These are phyloP conservation scores for Cinclus cinclus DNA, from an alignment of 2,113 vertebrate species.

Conservation along the genomic window DNA sequence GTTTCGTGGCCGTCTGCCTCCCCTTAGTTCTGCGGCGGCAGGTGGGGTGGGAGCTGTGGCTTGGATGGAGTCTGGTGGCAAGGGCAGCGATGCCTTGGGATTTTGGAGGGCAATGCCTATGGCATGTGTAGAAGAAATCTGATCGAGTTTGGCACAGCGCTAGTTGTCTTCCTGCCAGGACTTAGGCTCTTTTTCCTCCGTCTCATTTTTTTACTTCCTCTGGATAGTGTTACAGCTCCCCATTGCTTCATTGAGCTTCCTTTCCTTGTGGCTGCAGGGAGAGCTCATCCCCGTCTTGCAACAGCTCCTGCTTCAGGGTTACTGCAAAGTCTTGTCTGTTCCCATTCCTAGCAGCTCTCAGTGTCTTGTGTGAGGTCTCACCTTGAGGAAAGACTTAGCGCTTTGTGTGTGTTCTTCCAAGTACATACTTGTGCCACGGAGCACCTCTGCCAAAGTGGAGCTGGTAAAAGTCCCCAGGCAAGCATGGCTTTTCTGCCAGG, in stretches of 20 bases:
- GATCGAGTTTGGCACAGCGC: neutral
- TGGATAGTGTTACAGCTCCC: neutral
- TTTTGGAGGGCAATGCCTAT: neutral
- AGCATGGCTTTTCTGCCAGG: neutral
- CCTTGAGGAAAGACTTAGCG: neutral
- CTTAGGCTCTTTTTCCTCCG: neutral
- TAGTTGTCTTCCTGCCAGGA: neutral
- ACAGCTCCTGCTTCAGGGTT: neutral
- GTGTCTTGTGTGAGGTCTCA: neutral
- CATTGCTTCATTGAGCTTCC: neutral
- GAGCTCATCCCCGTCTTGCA: neutral
- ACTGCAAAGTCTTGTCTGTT: neutral
- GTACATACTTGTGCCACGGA: fast-evolving
- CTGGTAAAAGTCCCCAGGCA: neutral
- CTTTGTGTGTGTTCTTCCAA: neutral
- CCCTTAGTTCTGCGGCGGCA: neutral
- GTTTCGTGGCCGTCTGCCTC: neutral
- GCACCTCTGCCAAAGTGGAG: neutral
- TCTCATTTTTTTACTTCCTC: neutral
- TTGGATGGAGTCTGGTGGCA: fast-evolving
- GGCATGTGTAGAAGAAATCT: neutral
- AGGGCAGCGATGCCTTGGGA: fast-evolving
- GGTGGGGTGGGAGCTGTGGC: neutral
- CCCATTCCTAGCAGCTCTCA: neutral
- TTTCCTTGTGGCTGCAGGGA: neutral